Evolutionary conservation across 2,113 vertebrate species (phyloP), one percentile per base, ranked within the genome.

Genomic region (Haemorhous mexicanus): DNA sequence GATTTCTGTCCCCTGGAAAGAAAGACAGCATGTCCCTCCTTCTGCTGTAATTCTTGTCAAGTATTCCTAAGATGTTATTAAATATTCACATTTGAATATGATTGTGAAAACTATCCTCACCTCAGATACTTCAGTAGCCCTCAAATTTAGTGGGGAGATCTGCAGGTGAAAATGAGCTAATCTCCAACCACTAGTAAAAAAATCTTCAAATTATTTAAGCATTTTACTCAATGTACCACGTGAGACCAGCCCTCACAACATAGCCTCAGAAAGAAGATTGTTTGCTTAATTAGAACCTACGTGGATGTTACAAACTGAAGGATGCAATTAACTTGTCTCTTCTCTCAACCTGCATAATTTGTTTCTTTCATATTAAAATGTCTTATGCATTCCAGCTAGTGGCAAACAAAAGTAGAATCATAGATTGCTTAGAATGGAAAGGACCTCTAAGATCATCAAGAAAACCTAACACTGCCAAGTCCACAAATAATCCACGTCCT

Each of bases 311-410:
- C 85, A 82, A 86, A 74, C 53, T 88, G 61, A 93, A 89, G 68
- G 79, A 66, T 89, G 62, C 74, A 95, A 97, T 97, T 97, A 97
- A 86, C 86, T 95, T 97, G 91, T 95, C 96, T 87, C 41, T 91
- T 86, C 87, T 63, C 59, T 78, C 90, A 93, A 79, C 17, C 50
- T 86, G 67, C 68, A 70, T 93, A 89, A 93, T 81, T 92, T 90
- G 13, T 76, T 94, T 83, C 93, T 96, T 97, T 96, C 79, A 52
- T 92, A 93, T 90, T 90, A 80, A 95, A 95, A 90, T 91, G 30
- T 59, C 64, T 93, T 64, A 27, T 41, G 74, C 16, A 44, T 89
- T 90, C 90, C 80, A 90, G 73, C 21, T 75, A 75, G 19, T 39
- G 13, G 47, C 24, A 90, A 47, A 83, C 28, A 93, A 85, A 88